Evolutionary conservation across 2,888 invertebrate genomes (phyloP), one percentile per base, ranked within the genome.

Genomic region (Leptinotarsa peninsularis): DNA sequence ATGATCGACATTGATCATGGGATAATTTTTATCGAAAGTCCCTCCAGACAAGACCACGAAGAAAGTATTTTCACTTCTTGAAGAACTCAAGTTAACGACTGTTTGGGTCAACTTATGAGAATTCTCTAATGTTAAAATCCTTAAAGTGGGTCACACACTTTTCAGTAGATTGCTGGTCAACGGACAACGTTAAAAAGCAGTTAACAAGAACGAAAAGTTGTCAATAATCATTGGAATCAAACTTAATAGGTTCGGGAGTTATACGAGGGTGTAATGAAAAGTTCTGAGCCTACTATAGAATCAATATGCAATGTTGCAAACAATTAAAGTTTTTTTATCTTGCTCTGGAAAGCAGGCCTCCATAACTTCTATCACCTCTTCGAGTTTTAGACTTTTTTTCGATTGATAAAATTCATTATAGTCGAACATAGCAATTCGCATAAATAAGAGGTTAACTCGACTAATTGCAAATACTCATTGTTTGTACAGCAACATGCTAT

Each of bases 111-210:
- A 67, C 27, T 71, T 72, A 75, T 68, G 50, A 56, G 33, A 75
- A 75, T 72, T 74, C 76, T 76, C 54, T 68, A 73, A 77, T 71
- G 77, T 76, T 75, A 63, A 77, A 79, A 73, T 72, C 77, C 68
- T 73, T 60, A 54, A 80, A 74, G 73, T 79, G 72, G 79, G 79
- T 80, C 78, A 76, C 58, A 74, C 71, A 66, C 70, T 72, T 52
- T 56, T 67, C 49, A 60, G 49, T 69, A 50, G 68, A 67, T 72
- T 70, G 74, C 68, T 69, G 76, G 74, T 78, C 78, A 74, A 14
- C 69, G 49, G 33, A 63, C 63, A 63, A 58, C 14, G 63, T 43
- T 33, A n/a, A 43, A 50, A 43, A 14, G 18, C 23, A 17, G 50
- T 73, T 73, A 43, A 49, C 49, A 17, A 21, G 49, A 49, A 43